Evolutionary conservation across 2,797 vertebrate genomes (phyloP).

Genomic region (Cyclura pinguis): DNA sequence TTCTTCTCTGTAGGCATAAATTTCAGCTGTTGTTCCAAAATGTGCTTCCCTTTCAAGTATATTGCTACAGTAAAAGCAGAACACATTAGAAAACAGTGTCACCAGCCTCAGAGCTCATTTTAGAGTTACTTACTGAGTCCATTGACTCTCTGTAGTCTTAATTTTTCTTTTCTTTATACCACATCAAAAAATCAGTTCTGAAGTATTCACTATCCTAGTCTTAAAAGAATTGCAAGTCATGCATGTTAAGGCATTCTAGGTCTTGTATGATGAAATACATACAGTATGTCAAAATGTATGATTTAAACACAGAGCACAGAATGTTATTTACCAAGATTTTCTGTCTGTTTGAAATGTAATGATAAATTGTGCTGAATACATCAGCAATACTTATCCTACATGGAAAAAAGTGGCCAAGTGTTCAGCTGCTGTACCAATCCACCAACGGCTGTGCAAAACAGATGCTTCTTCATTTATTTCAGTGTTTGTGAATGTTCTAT

Average conservation of each 20-base stretch:
- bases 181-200: background rate
- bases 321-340: background rate
- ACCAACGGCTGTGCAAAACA: background rate
- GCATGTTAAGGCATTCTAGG: background rate
- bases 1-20: conserved; percentile 96
- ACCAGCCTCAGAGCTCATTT: background rate
- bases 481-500: background rate
- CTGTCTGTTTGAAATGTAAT: background rate
- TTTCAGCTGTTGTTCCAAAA: conserved; percentile 98
- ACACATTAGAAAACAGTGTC: background rate
- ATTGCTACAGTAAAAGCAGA: conserved; percentile 66
- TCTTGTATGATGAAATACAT: background rate
- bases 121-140: background rate
- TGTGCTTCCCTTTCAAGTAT: conserved; percentile 81
- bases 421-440: background rate
- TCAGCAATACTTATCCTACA: background rate
- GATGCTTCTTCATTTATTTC: background rate
- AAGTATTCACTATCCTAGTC: background rate
- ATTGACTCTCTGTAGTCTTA: background rate
- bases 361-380: background rate
- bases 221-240: background rate
- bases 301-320: background rate
- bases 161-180: background rate
- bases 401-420: too few relatives aligned
- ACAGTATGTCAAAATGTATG: background rate